Evolutionary conservation across 2,113 vertebrate species (phyloP), one percentile per base, ranked within the genome.

Genomic region (Heterochromis multidens): DNA sequence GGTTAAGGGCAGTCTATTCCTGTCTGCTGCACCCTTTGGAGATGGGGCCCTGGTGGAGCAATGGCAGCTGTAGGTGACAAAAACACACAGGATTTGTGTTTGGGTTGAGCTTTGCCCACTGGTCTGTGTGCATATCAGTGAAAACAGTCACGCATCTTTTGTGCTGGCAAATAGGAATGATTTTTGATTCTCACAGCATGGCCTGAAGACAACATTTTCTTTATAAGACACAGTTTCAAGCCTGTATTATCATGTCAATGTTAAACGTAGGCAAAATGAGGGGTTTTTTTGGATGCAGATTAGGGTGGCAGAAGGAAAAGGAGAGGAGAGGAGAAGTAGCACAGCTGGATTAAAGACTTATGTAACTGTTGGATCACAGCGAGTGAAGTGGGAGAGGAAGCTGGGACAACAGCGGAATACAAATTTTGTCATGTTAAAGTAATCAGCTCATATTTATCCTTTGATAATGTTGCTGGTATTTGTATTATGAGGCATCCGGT

Each of bases 331-430:
- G 80, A 82, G 85, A 92, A 90, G 91, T 83, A 87, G 91, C 88
- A 89, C 92, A 92, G 91, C 94, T 93, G 94, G 94, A 95, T 95
- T 94, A 92, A 89, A 91, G 93, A 89, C 83, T 94, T 94, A 90
- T 67, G 84, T 94, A 95, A 94, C 90, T 86, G 88, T 92, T 89
- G 88, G 93, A 93, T 94, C 93, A 80, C 77, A 57, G 85, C 57
- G 25, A 89, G 85, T 85, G 83, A 89, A 92, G 80, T 87, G 74
- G 80, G 82, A 91, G 82, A 91, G 77, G 74, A 81, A 88, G 87
- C 87, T 59, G 49, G 67, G 65, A 87, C 85, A 81, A 88, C 81
- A 89, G 77, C 84, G 67, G 84, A 91, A 90, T 91, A 85, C 79
- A 49, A 88, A 87, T 89, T 72, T 76, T 81, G 25, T 83, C 37